Evolutionary conservation across 2,797 vertebrate species (phyloP), one percentile per base, ranked within the genome.

Genomic region (Dermochelys coriacea): DNA sequence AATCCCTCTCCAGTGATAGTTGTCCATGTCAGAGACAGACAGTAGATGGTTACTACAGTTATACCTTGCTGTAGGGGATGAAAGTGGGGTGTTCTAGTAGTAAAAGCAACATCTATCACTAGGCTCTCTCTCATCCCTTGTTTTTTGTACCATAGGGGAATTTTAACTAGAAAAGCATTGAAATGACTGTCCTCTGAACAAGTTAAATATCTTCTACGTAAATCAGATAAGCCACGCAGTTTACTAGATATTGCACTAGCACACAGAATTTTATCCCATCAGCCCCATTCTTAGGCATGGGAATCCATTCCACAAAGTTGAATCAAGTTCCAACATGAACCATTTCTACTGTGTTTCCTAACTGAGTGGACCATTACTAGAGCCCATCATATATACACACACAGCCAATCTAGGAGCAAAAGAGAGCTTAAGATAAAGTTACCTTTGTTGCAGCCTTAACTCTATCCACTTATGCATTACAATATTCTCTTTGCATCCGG

Each of bases 81-180:
- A 85, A 57, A 85, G 55, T 37, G 14, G 10, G 0, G 0, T 0
- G 18, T 80, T 78, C 52, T 0, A 5, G n/a, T 18, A 47, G 54
- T 4, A 18, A 2, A 1, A 37, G 23, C 23, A 61, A n/a, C 34
- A 27, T 0, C 0, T 55, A 85, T 81, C 1, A 31, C 6, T 81
- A 59, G 16, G 45, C 29, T 82, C 16, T 41, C 77, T 55, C 59
- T 74, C 75, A 11, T 11, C 37, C 25, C 37, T 80, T 74, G 19
- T 19, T 55, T 18, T n/a, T 81, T 50, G 41, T 45, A 25, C n/a
- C 9, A 21, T 37, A 68, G n/a, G 18, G 8, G 64, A 37, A 10
- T 41, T 68, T 71, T 71, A 91, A 64, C 75, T 57, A 55, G 61
- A 50, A 52, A 0, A 15, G 45, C 55, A 83, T 90, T 19, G 41